Evolutionary conservation across 1,140 invertebrate species (phyloP), one percentile per base, ranked within the genome.

Genomic region (Physella acuta): DNA sequence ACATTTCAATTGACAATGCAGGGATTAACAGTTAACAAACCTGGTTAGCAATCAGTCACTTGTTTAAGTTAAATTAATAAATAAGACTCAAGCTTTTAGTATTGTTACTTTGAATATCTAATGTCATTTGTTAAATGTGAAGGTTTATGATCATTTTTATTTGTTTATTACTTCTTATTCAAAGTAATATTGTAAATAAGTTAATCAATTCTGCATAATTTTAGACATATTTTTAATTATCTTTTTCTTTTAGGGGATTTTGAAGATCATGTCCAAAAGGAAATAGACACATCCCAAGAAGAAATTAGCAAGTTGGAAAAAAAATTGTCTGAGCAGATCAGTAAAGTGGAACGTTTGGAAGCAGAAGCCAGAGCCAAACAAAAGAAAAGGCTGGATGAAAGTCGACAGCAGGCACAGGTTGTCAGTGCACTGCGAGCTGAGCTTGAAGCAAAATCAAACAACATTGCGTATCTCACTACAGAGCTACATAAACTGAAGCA

Each of bases 1-100:
- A 80, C 81, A 31, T 81, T 82, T 60, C 73, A 80, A 68, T 56
- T 82, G 26, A 78, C 79, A 20, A 81, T 82, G 79, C 70, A 75
- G 51, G 75, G 75, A 16, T 63, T 77, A 14, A 70, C 71, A 34
- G 65, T 73, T 34, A 75, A 75, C 62, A 75, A 76, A 26, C n/a
- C 72, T 64, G 78, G 73, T 77, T 67, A 39, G 69, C 39, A 64
- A 34, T n/a, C n/a, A n/a, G n/a, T n/a, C n/a, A n/a, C n/a, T n/a
- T n/a, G n/a, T n/a, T n/a, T n/a, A n/a, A n/a, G n/a, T n/a, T n/a
- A n/a, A n/a, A n/a, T n/a, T n/a, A n/a, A n/a, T n/a, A n/a, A n/a
- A n/a, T n/a, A n/a, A n/a, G n/a, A n/a, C n/a, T n/a, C n/a, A n/a
- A n/a, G n/a, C n/a, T n/a, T n/a, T n/a, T n/a, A n/a, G n/a, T n/a